Evolutionary conservation across 53 echinoderm and acorn worm genomes (phyloP).

Genomic region (Echinometra lucunter): DNA sequence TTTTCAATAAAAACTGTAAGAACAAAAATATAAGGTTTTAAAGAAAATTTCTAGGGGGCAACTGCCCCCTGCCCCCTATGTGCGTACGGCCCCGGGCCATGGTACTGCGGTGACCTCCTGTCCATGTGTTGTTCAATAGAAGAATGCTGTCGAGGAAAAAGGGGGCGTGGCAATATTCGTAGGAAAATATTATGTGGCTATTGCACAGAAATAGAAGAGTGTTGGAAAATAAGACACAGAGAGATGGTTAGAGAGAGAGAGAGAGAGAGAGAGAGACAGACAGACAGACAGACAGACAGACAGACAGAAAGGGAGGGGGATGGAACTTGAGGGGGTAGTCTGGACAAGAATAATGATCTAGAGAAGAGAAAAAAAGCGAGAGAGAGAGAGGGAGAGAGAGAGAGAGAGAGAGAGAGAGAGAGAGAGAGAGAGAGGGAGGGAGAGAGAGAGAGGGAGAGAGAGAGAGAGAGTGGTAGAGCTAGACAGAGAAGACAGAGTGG

Average conservation of each 20-base stretch:
- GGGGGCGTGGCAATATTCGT: slow-evolving; percentile 1
- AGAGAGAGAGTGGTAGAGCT: too few relatives aligned
- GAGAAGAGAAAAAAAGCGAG: too few relatives aligned
- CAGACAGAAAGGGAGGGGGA: background rate
- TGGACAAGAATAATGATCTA: too few relatives aligned
- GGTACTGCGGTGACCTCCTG: background rate
- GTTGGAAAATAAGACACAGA: background rate
- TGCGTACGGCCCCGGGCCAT: too few relatives aligned
- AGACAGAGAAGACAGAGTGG: too few relatives aligned
- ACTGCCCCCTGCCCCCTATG: too few relatives aligned
- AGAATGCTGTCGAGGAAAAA: background rate
- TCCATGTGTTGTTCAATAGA: background rate
- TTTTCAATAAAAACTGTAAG: too few relatives aligned
- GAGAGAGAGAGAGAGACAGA: background rate
- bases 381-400: too few relatives aligned
- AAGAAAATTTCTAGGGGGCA: too few relatives aligned
- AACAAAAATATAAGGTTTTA: too few relatives aligned
- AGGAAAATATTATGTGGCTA: background rate
- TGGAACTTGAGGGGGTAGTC: background rate
- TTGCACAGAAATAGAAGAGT: background rate
- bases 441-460: background rate
- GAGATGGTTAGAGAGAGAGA: background rate
- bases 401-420: too few relatives aligned
- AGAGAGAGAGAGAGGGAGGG: too few relatives aligned
- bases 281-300: background rate